Evolutionary conservation across 2,113 vertebrate genomes (phyloP).

Genomic region (Eonycteris spelaea): DNA sequence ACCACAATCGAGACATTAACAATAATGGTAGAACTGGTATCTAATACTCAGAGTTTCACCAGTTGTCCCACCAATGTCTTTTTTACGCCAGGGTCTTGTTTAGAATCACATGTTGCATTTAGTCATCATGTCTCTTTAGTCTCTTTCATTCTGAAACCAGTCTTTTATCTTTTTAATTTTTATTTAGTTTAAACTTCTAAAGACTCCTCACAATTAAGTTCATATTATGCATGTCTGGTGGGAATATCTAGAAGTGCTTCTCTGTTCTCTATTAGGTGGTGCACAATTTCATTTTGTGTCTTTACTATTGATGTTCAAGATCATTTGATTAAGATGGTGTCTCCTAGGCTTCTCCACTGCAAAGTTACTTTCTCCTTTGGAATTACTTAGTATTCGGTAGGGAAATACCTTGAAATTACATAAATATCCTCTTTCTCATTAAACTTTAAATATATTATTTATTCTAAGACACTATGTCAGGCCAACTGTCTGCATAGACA

Average conservation of each 20-base stretch:
- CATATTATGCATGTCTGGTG: background rate
- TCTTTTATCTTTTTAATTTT: background rate
- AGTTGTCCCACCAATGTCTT: background rate
- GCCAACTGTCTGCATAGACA: background rate
- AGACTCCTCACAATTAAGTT: background rate
- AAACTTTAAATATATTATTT: background rate
- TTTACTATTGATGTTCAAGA: background rate
- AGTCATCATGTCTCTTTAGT: background rate
- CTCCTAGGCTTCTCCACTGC: background rate
- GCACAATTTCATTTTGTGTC: background rate
- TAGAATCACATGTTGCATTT: background rate
- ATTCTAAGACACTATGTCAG: background rate
- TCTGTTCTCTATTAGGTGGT: background rate
- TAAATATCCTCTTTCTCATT: background rate
- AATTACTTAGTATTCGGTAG: background rate
- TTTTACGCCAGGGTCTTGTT: background rate
- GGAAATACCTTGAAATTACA: background rate
- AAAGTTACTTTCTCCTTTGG: constrained; percentile 1
- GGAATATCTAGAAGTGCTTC: background rate
- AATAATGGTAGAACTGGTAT: background rate
- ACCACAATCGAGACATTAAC: background rate
- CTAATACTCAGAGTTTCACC: background rate
- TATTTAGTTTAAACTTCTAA: background rate
- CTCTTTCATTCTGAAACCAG: background rate
- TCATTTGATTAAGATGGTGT: background rate